Percentiles rank a stretch among this genome's conserved stretches.
These are phyloP conservation scores for Eupithecia vulgata DNA, from an alignment of 2,888 invertebrate species.

Conservation along the genomic window DNA sequence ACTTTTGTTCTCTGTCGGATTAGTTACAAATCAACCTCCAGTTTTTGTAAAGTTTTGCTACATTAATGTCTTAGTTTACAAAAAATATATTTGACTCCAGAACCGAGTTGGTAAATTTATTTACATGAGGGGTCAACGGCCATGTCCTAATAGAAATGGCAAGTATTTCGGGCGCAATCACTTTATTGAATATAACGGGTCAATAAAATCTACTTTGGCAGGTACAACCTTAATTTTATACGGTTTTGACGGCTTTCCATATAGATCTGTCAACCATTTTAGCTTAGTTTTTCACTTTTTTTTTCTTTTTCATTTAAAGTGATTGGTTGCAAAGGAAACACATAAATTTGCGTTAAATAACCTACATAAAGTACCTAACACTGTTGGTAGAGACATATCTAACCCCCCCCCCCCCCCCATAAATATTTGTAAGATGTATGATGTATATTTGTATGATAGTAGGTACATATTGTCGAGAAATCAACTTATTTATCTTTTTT, in stretches of 20 bases:
- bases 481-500: no score
- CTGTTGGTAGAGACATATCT: no score
- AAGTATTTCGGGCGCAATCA: conserved; percentile 17
- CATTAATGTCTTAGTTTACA: no score
- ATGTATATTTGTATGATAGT: no score
- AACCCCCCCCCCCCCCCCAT: no score
- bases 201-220: conserved; percentile 2
- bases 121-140: conserved; percentile 1
- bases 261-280: conserved; percentile 1
- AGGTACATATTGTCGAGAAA: no score
- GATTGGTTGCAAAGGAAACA: background rate
- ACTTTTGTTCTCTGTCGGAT: no score
- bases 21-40: no score
- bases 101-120: background rate
- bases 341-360: background rate
- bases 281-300: background rate
- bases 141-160: conserved; percentile 18
- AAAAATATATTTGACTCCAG: background rate
- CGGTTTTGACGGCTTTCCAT: background rate
- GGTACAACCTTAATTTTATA: background rate
- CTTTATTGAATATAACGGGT: conserved; percentile 17
- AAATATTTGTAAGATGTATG: no score
- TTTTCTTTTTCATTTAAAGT: background rate
- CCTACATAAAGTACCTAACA: no score
- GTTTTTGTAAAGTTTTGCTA: no score